Conservation (phyloP, 2,888 invertebrate species). For the Noctua fimbriata region DNA sequence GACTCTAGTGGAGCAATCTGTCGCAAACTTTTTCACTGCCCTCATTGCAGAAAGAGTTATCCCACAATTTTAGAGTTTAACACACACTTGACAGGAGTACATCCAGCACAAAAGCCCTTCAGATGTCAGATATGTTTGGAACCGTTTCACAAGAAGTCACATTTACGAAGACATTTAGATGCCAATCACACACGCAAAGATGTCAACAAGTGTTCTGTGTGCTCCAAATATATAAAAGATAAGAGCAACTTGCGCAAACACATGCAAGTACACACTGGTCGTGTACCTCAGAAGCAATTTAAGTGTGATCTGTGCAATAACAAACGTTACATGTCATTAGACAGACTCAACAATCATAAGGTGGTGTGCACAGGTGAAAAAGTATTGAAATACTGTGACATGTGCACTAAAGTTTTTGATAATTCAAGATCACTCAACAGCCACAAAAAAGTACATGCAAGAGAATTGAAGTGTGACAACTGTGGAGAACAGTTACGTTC, state of each 20-base stretch:
- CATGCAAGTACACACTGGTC: slow-evolving; percentile 90
- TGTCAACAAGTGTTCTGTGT: slow-evolving; percentile 89
- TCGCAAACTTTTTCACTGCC: slow-evolving; percentile 89
- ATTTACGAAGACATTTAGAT: slow-evolving; percentile 88
- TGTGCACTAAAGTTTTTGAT: slow-evolving; percentile 90
- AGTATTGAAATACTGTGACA: slow-evolving; percentile 88
- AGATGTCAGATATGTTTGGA: slow-evolving; percentile 89
- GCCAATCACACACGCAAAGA: slow-evolving; percentile 88
- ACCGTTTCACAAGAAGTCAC: slow-evolving; percentile 88
- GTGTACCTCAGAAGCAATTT: slow-evolving; percentile 89
- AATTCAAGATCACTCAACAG: slow-evolving; percentile 89
- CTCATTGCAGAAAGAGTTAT: slow-evolving; percentile 90
- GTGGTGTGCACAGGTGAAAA: slow-evolving; percentile 89
- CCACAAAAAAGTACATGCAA: slow-evolving; percentile 89
- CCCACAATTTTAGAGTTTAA: slow-evolving; percentile 89
- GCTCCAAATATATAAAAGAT: slow-evolving; percentile 90
- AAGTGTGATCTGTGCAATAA: slow-evolving; percentile 90
- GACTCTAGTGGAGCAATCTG: slow-evolving; percentile 86
- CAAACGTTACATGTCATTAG: slow-evolving; percentile 89
- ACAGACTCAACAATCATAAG: slow-evolving; percentile 89
- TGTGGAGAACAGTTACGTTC: slow-evolving; percentile 89
- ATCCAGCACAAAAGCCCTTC: slow-evolving; percentile 89
- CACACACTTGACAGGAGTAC: slow-evolving; percentile 88
- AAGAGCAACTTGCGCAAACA: slow-evolving; percentile 90
- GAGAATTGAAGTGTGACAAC: slow-evolving; percentile 88